phyloP scores from a whole-genome alignment of 1,140 invertebrate species.

The Caenorhabditis elegans region DNA sequence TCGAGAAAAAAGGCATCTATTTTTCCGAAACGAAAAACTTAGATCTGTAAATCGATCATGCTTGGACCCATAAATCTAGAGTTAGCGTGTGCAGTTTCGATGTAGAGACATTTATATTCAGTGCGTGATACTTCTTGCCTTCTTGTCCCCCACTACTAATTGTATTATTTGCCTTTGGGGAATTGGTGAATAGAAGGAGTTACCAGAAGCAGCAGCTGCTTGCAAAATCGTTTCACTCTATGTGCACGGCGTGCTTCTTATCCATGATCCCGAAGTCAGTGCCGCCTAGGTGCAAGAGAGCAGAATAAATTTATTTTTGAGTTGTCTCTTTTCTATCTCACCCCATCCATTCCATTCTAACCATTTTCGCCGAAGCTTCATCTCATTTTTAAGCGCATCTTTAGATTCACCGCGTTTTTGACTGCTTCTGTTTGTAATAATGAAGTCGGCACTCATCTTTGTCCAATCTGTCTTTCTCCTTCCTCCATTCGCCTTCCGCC shows the following conservation, averaged over 20 bases:
- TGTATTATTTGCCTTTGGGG: constrained; percentile 25
- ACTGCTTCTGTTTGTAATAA: constrained; percentile 27
- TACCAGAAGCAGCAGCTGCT: constrained; percentile 16
- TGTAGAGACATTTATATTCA: constrained; percentile 20
- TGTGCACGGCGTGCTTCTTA: background rate
- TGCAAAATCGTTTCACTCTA: background rate
- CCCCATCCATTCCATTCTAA: too few relatives aligned
- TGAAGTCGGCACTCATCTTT: constrained; percentile 25
- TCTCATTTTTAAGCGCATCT: constrained; percentile 1
- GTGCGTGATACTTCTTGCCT: constrained; percentile 24
- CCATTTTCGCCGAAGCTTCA: background rate
- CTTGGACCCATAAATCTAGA: background rate
- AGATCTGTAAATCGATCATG: background rate
- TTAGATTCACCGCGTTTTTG: background rate
- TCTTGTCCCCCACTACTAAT: constrained; percentile 14
- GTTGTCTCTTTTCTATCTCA: background rate
- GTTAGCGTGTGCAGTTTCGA: background rate
- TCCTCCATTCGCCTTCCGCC: constrained; percentile 7
- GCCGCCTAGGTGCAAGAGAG: background rate
- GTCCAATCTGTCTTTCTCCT: constrained; percentile 21
- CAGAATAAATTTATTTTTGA: constrained; percentile 25
- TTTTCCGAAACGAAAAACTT: background rate
- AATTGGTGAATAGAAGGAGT: background rate
- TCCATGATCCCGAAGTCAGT: constrained; percentile 4
- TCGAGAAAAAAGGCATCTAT: background rate